Evolutionary conservation across 2,797 vertebrate species (phyloP).

Genomic region (Manis pentadactyla): DNA sequence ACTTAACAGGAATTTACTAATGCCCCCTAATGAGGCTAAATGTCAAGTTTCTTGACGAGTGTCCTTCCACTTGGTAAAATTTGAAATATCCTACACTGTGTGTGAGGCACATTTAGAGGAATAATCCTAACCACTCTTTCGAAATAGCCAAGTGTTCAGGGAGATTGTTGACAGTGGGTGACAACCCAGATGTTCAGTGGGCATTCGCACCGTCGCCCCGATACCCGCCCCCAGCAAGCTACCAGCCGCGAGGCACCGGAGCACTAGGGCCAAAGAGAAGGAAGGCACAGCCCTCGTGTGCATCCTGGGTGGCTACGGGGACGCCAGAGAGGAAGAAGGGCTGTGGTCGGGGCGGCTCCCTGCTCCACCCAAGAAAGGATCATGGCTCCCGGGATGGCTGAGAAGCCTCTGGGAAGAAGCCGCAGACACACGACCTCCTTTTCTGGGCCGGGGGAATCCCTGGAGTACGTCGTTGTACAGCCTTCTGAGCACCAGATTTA

Average conservation of each 20-base stretch:
- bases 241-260: accelerated
- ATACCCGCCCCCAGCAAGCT: accelerated
- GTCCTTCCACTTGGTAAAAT: too few relatives aligned
- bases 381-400: accelerated
- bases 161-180: background rate
- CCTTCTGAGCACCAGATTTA: background rate
- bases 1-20: background rate
- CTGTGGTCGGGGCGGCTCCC: accelerated
- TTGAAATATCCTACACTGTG: too few relatives aligned
- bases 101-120: too few relatives aligned
- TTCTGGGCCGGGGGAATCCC: background rate
- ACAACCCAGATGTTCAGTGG: background rate
- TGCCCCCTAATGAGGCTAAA: background rate
- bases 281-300: accelerated
- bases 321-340: background rate
- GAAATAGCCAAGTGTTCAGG: background rate
- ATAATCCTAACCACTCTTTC: too few relatives aligned
- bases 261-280: too few relatives aligned
- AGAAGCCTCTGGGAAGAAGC: background rate
- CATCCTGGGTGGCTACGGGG: accelerated
- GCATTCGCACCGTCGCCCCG: background rate
- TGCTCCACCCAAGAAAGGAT: background rate
- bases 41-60: background rate
- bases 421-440: accelerated
- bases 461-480: accelerated